phyloP scores from a whole-genome alignment of 2,888 invertebrate genomes.

The Hyppa rectilinea region DNA sequence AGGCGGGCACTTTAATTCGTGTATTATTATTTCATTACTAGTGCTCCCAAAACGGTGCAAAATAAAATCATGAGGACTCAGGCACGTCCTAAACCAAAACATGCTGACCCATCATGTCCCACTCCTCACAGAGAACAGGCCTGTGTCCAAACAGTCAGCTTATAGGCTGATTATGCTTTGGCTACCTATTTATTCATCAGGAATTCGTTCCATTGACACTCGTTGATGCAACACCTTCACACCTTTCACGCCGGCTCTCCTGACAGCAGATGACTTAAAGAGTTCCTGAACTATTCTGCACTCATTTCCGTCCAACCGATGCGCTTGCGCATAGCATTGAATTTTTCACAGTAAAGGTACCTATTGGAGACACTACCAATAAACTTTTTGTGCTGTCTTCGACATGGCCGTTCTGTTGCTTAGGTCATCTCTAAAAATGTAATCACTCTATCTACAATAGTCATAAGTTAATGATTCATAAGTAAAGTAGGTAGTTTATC shows the following conservation, averaged over 20 bases:
- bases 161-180: too few species aligned
- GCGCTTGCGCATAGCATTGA: background rate
- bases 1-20: too few species aligned
- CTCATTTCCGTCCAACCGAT: too few species aligned
- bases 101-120: too few species aligned
- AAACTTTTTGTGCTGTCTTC: background rate
- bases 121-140: too few species aligned
- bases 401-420: background rate
- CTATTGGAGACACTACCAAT: background rate
- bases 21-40: too few species aligned
- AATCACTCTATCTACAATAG: background rate
- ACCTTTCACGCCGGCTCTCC: background rate
- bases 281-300: background rate
- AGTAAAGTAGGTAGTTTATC: constrained; percentile 6
- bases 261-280: background rate
- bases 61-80: too few species aligned
- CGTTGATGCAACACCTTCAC: background rate
- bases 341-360: background rate
- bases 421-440: background rate
- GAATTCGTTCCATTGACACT: background rate
- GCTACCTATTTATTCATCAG: too few species aligned
- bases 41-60: too few species aligned
- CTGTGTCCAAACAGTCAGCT: too few species aligned
- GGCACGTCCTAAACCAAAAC: too few species aligned
- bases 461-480: constrained; percentile 18